Percentiles rank a stretch among this genome's conserved stretches.
These are phyloP conservation scores for Nemopilema nomurai DNA, from an alignment of 30 jellyfish, hydroid and myxozoan species.

Conservation along the genomic window DNA sequence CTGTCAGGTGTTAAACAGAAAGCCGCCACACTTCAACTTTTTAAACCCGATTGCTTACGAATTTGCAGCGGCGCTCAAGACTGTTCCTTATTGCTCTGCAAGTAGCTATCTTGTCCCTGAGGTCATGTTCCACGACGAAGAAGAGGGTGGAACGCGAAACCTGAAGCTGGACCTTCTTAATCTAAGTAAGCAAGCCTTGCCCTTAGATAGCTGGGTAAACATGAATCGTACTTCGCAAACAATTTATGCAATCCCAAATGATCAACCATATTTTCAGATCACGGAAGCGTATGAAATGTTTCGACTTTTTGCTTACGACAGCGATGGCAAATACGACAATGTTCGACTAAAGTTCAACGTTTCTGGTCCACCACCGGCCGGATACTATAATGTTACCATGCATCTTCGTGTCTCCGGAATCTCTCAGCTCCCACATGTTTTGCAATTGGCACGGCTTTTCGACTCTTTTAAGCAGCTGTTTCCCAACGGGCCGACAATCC, in stretches of 20 bases:
- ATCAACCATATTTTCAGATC: conserved; percentile 1
- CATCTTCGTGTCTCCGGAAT: conserved; percentile 21
- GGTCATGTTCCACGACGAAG: conserved; percentile 74
- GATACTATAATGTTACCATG: conserved; percentile 60
- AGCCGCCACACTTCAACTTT: conserved; percentile 53
- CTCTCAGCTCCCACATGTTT: conserved; percentile 35
- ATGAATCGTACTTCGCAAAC: conserved; percentile 41
- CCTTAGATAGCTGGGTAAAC: conserved; percentile 49
- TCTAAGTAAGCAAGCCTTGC: conserved; percentile 3
- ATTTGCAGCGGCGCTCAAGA: conserved; percentile 9
- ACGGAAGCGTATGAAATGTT: neutral
- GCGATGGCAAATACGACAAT: conserved; percentile 33
- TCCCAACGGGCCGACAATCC: conserved; percentile 38
- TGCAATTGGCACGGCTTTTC: conserved; percentile 32
- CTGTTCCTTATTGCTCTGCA: conserved; percentile 30
- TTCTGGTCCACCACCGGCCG: conserved; percentile 38
- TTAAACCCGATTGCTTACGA: neutral
- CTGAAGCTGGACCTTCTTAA: conserved; percentile 22
- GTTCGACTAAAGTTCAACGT: conserved; percentile 30
- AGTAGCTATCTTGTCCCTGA: conserved; percentile 55
- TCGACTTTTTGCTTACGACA: conserved; percentile 49
- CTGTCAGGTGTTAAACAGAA: conserved; percentile 41
- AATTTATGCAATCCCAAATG: conserved; percentile 44
- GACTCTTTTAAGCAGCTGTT: conserved; percentile 27
- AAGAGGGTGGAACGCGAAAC: conserved; percentile 84